Evolutionary conservation across 2,888 invertebrate genomes (phyloP).

Genomic region (Altica lythri): DNA sequence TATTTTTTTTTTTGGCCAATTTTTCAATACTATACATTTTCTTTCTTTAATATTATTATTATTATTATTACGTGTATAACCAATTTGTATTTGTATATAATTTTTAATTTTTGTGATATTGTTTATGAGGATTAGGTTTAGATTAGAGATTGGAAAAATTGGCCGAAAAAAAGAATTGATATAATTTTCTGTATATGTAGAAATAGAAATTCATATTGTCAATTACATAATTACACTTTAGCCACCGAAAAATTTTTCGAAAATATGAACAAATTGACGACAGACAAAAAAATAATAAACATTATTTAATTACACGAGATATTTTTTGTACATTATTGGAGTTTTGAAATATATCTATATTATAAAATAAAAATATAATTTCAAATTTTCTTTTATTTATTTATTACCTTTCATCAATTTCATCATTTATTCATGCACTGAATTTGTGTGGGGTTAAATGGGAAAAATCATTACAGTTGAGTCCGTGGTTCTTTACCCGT

Average conservation of each 20-base stretch:
- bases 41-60: too few relatives aligned
- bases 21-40: too few relatives aligned
- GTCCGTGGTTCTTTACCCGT: too few relatives aligned
- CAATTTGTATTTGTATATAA: too few relatives aligned
- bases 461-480: too few relatives aligned
- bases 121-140: too few relatives aligned
- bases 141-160: too few relatives aligned
- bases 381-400: conserved; percentile 19
- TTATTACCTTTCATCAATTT: neutral
- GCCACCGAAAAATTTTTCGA: conserved; percentile 53
- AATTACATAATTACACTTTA: conserved; percentile 59
- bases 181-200: conserved; percentile 23
- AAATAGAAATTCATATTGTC: conserved; percentile 57
- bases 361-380: conserved; percentile 56
- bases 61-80: too few relatives aligned
- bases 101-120: too few relatives aligned
- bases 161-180: too few relatives aligned
- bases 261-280: conserved; percentile 62
- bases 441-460: too few relatives aligned
- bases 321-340: conserved; percentile 76
- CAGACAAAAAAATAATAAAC: conserved; percentile 68
- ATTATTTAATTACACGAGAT: conserved; percentile 67
- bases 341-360: conserved; percentile 71
- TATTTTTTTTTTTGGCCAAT: too few relatives aligned
- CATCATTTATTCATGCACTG: neutral